Evolutionary conservation across 2,113 vertebrate genomes (phyloP), one percentile per base, ranked within the genome.

Genomic region (Himantopus leucocephalus): DNA sequence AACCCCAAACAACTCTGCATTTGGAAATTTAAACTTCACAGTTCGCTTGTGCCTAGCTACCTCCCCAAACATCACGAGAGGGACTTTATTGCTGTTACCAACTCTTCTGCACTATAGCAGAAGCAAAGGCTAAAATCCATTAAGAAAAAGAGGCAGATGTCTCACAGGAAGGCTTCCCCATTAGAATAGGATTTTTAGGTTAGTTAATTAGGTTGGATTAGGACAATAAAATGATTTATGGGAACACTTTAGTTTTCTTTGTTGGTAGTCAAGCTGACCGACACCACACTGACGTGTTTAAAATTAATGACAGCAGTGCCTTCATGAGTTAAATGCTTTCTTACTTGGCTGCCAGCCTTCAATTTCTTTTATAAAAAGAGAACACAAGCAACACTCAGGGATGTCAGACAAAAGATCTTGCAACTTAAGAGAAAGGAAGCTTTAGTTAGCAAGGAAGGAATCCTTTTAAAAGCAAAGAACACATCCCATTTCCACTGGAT

Each of bases 211-310:
- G 95, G 94, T 96, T 91, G 91, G 87, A 87, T 95, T 90, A 90
- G 96, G 93, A 96, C 96, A 96, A 97, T 91, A 85, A 81, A 78
- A 90, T 95, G 86, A 96, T 96, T 96, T 97, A 96, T 95, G 81
- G 84, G 84, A 94, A 96, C 89, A 73, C 93, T 96, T 95, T 53
- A 43, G 89, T 91, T 93, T 82, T 85, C 94, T 95, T 96, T 95
- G 87, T 96, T 85, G 74, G 87, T 66, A 95, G 93, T 53, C 16
- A 71, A 56, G 90, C 96, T 95, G 92, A 96, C 94, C 62, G 4
- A 95, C 96, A 97, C 43, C 77, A 56, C 87, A 6, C 17, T 85
- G 94, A 93, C 39, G 77, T 87, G 91, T 90, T 55, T 72, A 52
- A 96, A 96, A 96, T 96, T 95, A 94, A 96, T 95, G 94, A 72